phyloP scores from a whole-genome alignment of 1,140 invertebrate genomes.

The Sinonovacula constricta region DNA sequence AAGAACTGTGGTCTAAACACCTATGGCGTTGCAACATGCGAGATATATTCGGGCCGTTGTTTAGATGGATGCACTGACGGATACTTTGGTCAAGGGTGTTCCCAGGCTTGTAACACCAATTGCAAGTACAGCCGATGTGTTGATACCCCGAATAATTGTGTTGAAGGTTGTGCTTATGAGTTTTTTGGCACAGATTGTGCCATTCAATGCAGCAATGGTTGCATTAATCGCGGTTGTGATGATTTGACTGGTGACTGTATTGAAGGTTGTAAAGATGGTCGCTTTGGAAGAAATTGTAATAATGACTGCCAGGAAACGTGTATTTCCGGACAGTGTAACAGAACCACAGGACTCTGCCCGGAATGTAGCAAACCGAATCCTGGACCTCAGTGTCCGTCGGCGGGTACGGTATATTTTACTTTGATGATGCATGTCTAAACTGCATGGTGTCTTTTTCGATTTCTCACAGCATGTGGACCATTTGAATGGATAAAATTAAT shows the following conservation, averaged over 20 bases:
- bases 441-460: too few relatives aligned
- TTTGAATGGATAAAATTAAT: too few relatives aligned
- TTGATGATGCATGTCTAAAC: too few relatives aligned
- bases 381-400: background rate
- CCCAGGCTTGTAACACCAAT: background rate
- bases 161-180: slow-evolving; percentile 2
- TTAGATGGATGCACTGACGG: background rate
- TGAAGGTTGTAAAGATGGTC: background rate
- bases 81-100: background rate
- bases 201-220: background rate
- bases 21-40: background rate
- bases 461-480: too few relatives aligned
- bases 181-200: background rate
- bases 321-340: background rate
- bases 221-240: background rate
- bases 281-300: background rate
- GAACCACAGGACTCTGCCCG: background rate
- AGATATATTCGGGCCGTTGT: background rate
- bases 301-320: background rate
- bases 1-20: background rate
- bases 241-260: background rate
- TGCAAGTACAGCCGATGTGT: background rate
- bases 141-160: background rate
- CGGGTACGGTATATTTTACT: too few relatives aligned
- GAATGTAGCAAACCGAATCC: background rate